Conservation (phyloP, 2,113 vertebrate genomes). For the Thalassoma bifasciatum region DNA sequence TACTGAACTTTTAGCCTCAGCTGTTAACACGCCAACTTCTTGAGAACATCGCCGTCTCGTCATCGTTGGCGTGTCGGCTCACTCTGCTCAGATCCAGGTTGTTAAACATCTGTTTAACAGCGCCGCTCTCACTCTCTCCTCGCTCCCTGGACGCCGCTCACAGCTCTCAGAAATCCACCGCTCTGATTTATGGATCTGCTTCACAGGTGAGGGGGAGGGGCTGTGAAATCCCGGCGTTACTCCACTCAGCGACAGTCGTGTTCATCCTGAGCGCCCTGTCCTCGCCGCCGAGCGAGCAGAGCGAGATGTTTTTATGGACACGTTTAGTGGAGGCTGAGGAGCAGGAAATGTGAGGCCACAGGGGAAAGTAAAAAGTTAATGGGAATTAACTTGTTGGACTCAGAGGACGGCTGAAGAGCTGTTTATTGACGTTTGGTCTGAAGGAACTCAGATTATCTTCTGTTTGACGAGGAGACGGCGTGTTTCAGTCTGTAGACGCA, state of each 20-base stretch:
- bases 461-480: too few relatives aligned
- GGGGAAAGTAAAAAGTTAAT: slow-evolving; percentile 50
- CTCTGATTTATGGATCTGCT: slow-evolving; percentile 44
- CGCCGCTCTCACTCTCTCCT: slow-evolving; percentile 2
- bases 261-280: slow-evolving; percentile 7
- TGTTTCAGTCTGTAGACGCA: too few relatives aligned
- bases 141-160: neutral
- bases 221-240: slow-evolving; percentile 20
- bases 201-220: too few relatives aligned
- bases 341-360: slow-evolving; percentile 11
- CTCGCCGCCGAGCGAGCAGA: too few relatives aligned
- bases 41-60: too few relatives aligned
- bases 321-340: neutral
- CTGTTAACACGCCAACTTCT: too few relatives aligned
- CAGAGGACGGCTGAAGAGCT: neutral
- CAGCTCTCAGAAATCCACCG: neutral
- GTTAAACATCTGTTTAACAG: too few relatives aligned
- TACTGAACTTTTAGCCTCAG: too few relatives aligned
- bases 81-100: too few relatives aligned
- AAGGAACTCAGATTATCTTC: too few relatives aligned
- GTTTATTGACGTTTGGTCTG: too few relatives aligned
- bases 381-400: slow-evolving; percentile 38
- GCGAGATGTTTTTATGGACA: slow-evolving; percentile 45
- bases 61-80: neutral
- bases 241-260: slow-evolving; percentile 1